Percentiles rank a stretch among this genome's conserved stretches.
Evolutionary conservation across 2,113 vertebrate species (phyloP).

Genomic region (Pitta sordida): DNA sequence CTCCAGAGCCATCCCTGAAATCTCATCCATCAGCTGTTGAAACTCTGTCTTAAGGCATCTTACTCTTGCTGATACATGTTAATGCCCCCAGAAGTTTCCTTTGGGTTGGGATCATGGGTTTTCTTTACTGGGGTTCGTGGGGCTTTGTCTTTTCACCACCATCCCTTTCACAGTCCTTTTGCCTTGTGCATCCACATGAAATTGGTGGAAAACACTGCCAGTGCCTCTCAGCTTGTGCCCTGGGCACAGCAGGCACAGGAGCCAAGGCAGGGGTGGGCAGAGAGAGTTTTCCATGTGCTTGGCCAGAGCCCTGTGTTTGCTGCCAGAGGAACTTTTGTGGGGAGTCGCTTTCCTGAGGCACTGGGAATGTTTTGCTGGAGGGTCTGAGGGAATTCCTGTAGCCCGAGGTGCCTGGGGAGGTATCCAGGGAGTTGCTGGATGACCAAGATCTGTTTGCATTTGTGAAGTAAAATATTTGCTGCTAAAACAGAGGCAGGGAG

Average conservation of each 20-base stretch:
- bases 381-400: not conserved
- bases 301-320: not conserved
- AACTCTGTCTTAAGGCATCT: not conserved
- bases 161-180: not conserved
- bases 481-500: not conserved
- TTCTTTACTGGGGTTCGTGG: not conserved
- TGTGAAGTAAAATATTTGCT: slow-evolving; percentile 20
- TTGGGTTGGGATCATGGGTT: not conserved
- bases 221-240: not conserved
- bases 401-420: fast-evolving
- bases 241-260: not conserved
- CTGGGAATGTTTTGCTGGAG: not conserved
- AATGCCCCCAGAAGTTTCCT: not conserved
- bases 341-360: not conserved
- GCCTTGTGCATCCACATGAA: not conserved
- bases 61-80: fast-evolving
- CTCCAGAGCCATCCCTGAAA: not conserved
- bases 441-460: not conserved
- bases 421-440: not conserved
- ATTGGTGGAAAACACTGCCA: not conserved
- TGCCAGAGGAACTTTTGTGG: not conserved
- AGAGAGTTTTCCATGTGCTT: not conserved
- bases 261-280: not conserved
- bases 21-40: not conserved
- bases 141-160: not conserved